These are phyloP conservation scores for Polyodon spathula DNA, from an alignment of 2,113 vertebrate species.

Conservation along the genomic window DNA sequence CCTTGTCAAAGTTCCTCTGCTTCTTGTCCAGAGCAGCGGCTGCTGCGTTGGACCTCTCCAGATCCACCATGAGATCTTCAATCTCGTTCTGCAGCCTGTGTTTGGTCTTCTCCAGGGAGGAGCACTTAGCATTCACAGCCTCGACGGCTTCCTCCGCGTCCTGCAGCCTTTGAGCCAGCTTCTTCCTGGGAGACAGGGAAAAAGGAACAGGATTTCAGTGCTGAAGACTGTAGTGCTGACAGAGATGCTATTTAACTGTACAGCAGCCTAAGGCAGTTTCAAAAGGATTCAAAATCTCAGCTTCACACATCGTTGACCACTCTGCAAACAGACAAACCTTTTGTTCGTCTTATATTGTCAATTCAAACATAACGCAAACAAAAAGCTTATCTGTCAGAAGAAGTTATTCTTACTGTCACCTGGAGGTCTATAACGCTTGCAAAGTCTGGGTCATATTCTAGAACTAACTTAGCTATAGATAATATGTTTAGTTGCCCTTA, in stretches of 20 bases:
- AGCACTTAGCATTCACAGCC: constrained; percentile 82
- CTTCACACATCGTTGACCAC: too few relatives aligned
- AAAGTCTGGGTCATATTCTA: too few relatives aligned
- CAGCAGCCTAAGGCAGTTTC: too few relatives aligned
- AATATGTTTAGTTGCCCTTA: constrained; percentile 46
- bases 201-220: neutral
- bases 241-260: too few relatives aligned
- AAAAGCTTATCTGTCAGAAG: constrained; percentile 74
- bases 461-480: neutral
- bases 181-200: constrained; percentile 43
- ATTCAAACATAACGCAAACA: constrained; percentile 73
- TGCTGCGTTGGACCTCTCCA: constrained; percentile 56
- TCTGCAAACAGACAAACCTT: constrained; percentile 74
- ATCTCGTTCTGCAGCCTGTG: constrained; percentile 87
- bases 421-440: too few relatives aligned
- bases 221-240: neutral
- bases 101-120: constrained; percentile 87
- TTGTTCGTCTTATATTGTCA: constrained; percentile 83
- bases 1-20: too few relatives aligned
- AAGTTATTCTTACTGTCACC: constrained; percentile 19
- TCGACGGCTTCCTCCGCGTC: constrained; percentile 65
- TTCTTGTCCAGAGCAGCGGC: too few relatives aligned
- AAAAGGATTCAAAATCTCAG: too few relatives aligned
- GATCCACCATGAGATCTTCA: constrained; percentile 83
- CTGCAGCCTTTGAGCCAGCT: constrained; percentile 45